Conservation (phyloP, 2,113 vertebrate species). For the Sinocyclocheilus grahami region DNA sequence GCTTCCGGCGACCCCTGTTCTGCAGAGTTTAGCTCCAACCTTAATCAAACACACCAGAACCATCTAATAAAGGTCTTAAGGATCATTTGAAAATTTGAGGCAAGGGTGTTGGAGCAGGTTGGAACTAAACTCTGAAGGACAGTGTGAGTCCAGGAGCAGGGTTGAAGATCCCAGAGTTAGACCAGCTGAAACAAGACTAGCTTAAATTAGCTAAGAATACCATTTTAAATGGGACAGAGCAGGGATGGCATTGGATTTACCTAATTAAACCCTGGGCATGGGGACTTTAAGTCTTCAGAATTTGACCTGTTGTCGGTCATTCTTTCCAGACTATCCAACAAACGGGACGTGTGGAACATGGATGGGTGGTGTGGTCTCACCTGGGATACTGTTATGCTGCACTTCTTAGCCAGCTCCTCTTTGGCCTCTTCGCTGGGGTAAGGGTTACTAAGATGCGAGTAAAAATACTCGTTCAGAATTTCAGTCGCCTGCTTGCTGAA, state of each 20-base stretch:
- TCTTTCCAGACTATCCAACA: constrained; percentile 1
- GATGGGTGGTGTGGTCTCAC: constrained; percentile 71
- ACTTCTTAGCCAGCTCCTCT: constrained; percentile 99
- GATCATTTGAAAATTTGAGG: background rate
- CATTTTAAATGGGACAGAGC: background rate
- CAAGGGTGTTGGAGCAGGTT: background rate
- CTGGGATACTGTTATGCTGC: constrained; percentile 99
- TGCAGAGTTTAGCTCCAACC: background rate
- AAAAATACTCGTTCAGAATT: constrained; percentile 99
- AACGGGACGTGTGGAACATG: background rate
- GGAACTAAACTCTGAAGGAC: background rate
- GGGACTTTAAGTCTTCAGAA: background rate
- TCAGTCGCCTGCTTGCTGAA: constrained; percentile 99
- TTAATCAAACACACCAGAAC: background rate
- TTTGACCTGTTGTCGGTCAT: background rate
- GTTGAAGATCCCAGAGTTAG: background rate
- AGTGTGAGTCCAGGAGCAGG: background rate
- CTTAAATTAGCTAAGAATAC: background rate
- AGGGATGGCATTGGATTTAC: background rate
- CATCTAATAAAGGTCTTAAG: background rate
- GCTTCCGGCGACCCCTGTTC: background rate
- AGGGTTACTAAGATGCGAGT: constrained; percentile 99
- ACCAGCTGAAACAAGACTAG: background rate
- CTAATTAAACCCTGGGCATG: background rate
- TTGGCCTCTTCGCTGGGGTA: constrained; percentile 99